Conservation (phyloP, 1,140 invertebrate genomes). For the Drosophila littoralis region DNA sequence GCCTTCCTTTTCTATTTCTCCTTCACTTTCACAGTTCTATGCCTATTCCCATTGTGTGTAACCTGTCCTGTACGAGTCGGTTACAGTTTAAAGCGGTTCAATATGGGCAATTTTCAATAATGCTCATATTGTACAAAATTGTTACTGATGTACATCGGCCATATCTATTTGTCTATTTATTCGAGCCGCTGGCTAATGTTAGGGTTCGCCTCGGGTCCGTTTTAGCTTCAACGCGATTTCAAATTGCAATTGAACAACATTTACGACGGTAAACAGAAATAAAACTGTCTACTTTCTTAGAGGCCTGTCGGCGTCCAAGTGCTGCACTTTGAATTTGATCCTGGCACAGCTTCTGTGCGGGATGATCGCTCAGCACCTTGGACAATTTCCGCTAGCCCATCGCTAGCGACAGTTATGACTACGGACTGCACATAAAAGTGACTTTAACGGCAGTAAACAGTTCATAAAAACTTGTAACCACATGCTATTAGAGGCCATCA, state of each 20-base stretch:
- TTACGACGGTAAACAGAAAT: constrained; percentile 84
- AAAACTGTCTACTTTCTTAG: constrained; percentile 71
- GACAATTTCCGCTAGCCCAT: constrained; percentile 72
- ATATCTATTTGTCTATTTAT: constrained; percentile 10
- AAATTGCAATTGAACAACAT: constrained; percentile 72
- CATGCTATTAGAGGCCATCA: constrained; percentile 40
- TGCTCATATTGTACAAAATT: constrained; percentile 7
- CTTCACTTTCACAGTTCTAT: not conserved
- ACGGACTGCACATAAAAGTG: constrained; percentile 72
- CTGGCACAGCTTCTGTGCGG: constrained; percentile 66
- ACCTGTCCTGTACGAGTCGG: constrained; percentile 29
- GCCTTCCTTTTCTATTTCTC: constrained; percentile 16
- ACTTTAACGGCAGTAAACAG: constrained; percentile 81
- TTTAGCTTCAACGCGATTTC: constrained; percentile 14
- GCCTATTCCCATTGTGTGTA: constrained; percentile 1
- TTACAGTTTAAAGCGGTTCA: constrained; percentile 76
- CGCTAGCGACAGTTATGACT: constrained; percentile 74
- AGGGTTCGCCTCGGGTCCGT: constrained; percentile 20
- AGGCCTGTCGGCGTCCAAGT: constrained; percentile 44
- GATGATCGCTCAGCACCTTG: constrained; percentile 63
- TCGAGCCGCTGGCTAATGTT: not conserved
- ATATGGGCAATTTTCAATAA: constrained; percentile 62
- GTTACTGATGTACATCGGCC: constrained; percentile 5
- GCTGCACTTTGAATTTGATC: constrained; percentile 73
- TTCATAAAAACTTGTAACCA: constrained; percentile 64